Conservation (phyloP, 2,113 vertebrate genomes). For the Albula goreensis region DNA sequence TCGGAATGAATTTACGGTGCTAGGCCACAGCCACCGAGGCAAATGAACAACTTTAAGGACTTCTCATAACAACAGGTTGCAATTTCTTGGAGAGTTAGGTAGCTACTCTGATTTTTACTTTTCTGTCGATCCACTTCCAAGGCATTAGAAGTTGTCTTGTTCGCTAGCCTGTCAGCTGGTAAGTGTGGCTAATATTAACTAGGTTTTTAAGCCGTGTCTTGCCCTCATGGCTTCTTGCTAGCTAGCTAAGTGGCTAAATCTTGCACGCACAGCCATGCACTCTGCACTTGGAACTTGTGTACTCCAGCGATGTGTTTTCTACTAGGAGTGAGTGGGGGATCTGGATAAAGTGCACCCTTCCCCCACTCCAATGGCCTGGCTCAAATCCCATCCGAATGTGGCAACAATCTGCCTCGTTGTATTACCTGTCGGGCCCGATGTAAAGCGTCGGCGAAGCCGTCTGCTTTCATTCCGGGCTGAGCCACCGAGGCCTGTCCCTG, state of each 20-base stretch:
- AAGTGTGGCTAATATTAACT: constrained; percentile 13
- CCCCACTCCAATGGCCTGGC: constrained; percentile 31
- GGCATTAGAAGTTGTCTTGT: constrained; percentile 25
- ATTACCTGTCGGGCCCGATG: constrained; percentile 90
- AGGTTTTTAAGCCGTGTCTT: constrained; percentile 24
- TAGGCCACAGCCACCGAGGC: constrained; percentile 14
- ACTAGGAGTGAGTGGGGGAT: constrained; percentile 34
- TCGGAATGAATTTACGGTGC: neutral
- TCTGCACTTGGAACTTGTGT: constrained; percentile 41
- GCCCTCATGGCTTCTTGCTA: constrained; percentile 34
- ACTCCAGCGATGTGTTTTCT: constrained; percentile 39
- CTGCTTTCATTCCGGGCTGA: constrained; percentile 84
- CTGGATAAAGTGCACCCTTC: constrained; percentile 31
- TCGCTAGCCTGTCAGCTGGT: neutral
- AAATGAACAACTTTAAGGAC: constrained; percentile 57
- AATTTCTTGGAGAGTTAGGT: constrained; percentile 33
- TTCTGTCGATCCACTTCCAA: constrained; percentile 48
- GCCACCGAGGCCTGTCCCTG: constrained; percentile 87
- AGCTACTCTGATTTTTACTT: constrained; percentile 27
- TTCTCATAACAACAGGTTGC: constrained; percentile 71
- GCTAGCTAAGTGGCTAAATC: constrained; percentile 31
- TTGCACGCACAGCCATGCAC: constrained; percentile 48
- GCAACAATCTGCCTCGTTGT: constrained; percentile 22
- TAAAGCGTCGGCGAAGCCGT: constrained; percentile 89
- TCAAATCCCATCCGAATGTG: constrained; percentile 27